Evolutionary conservation across 2,888 invertebrate genomes (phyloP), one percentile per base, ranked within the genome.

Genomic region (Ophion ventricosus): DNA sequence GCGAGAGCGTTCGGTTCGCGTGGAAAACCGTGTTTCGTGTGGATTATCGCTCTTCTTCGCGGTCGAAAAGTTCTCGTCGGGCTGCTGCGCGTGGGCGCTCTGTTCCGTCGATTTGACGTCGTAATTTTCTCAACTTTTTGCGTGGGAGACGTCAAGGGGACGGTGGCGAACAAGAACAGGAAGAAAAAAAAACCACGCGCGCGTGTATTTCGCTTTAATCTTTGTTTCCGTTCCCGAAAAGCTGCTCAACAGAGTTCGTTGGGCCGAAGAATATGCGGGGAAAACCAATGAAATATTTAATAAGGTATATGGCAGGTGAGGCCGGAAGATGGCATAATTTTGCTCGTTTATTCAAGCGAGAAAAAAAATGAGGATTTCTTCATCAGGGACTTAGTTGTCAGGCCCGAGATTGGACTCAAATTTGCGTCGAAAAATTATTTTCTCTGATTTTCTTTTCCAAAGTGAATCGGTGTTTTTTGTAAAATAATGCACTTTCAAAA

Each of bases 11-110:
- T 35, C 35, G 0, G 25, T 64, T 29, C 26, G 25, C 64, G 54
- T 29, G 17, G 29, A 54, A 54, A 54, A 74, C 1, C 40, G 61
- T 29, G 74, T 29, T 63, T 54, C 63, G 74, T 29, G 23, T 14
- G 25, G 64, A 64, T 75, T 64, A 75, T 64, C 75, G 75, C 64
- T 54, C 29, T 26, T 64, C 23, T 75, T 56, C 54, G 80, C 66
- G 66, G 74, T 64, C 66, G 66, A 69, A 73, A 67, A 66, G 49
- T 80, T 85, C 79, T 73, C 57, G 72, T 29, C 23, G 29, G 23
- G 20, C 20, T 35, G n/a, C 61, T 73, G 59, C 59, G 61, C 29
- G 64, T 59, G 72, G 72, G 54, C 63, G 67, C 43, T 35, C 61
- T n/a, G n/a, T 57, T 35, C 35, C 57, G 59, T 29, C 61, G 25